Base-by-base conservation (phyloP, 2,888 invertebrate species). In the Clostera curtula region DNA sequence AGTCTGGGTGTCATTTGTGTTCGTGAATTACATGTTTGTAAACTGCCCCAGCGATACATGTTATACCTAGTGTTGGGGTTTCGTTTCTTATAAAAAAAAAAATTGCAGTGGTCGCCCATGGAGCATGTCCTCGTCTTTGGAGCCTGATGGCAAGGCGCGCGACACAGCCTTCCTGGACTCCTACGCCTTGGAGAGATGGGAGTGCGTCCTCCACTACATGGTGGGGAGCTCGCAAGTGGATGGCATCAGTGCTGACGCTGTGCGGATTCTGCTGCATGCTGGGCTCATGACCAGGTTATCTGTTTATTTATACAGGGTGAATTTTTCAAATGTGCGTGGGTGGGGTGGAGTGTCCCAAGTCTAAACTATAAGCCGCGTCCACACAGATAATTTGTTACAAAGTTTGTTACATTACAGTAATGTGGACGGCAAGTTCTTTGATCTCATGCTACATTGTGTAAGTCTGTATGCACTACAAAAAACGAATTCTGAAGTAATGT, bases 181-280 rank as follows among this genome's bases (percentile, higher is more conserved):
- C 4, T 98, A 98, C 66, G 96, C 97, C 0, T 83, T 93, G 61
- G 95, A 96, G 61, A 85, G 98, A 29, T 98, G 98, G 98, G 95
- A 97, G 74, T 97, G 97, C 64, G 95, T 98, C 8, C 85, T 98
- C 10, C 97, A 98, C 74, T 98, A 96, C 66, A 96, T 98, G 95
- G 95, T 96, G 56, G 97, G 96, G 22, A 93, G 93, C 14, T 90
- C 92, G 29, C 95, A 93, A 66, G 93, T 93, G 16, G 96, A 96
- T 67, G 93, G 93, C 27, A 95, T 96, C 53, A 95, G 95, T 27
- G 92, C 92, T 0, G 97, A 98, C 72, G 97, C 98, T n/a, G 95
- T 96, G 1, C 82, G 95, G 45, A 95, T 98, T 40, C 85, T 99
- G 42, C 82, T 96, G 13, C 94, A 96, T 67, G 96, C 98, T 6